Percentiles rank a stretch among this genome's conserved stretches.
Evolutionary conservation across 2,888 invertebrate genomes (phyloP).

Genomic region (Dichetophora obliterata): DNA sequence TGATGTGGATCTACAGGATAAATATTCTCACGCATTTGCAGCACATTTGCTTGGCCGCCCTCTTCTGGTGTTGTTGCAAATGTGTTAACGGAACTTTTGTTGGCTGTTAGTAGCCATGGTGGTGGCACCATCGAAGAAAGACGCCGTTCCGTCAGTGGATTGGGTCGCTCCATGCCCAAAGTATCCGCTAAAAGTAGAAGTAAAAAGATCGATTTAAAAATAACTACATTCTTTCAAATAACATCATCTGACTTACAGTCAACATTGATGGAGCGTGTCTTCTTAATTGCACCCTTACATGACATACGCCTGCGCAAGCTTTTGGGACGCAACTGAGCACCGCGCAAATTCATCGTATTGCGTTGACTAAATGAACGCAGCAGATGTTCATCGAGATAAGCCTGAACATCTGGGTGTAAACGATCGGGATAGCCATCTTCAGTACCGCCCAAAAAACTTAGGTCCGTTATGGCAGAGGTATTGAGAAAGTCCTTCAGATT

Average conservation of each 20-base stretch:
- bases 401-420: conserved; percentile 85
- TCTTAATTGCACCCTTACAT: conserved; percentile 92
- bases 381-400: conserved; percentile 88
- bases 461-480: conserved; percentile 96
- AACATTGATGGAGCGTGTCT: conserved; percentile 92
- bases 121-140: conserved; percentile 71
- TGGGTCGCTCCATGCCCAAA: conserved; percentile 81
- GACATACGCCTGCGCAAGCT: conserved; percentile 83
- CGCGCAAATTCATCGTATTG: conserved; percentile 75
- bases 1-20: conserved; percentile 66
- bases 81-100: conserved; percentile 58
- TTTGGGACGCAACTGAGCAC: conserved; percentile 72
- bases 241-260: conserved; percentile 84
- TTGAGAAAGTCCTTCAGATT: conserved; percentile 94
- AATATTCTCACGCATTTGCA: conserved; percentile 65
- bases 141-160: conserved; percentile 72
- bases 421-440: conserved; percentile 93
- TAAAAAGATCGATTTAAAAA: conserved; percentile 9
- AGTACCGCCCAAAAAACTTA: conserved; percentile 94
- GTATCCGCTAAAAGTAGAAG: conserved; percentile 76
- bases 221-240: conserved; percentile 5
- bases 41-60: conserved; percentile 48
- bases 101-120: conserved; percentile 68
- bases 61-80: conserved; percentile 68
- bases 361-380: conserved; percentile 84